phyloP scores from a whole-genome alignment of 2,797 vertebrate species.

The Enteromius mattozi region DNA sequence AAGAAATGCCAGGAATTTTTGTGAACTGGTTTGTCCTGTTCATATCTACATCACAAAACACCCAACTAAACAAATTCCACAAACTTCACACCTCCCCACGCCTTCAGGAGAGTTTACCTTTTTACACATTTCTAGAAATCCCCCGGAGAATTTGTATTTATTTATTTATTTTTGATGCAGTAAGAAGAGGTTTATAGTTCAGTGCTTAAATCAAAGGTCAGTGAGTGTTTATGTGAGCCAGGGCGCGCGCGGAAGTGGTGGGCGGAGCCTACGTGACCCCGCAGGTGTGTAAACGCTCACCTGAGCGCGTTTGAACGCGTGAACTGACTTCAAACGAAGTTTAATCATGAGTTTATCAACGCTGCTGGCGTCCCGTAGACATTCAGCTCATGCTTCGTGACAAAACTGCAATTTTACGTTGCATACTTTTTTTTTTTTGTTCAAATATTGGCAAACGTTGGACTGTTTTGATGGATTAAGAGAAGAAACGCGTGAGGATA shows the following conservation, averaged over 20 bases:
- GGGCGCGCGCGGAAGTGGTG: background rate
- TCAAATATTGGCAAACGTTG: background rate
- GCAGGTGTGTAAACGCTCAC: constrained; percentile 10
- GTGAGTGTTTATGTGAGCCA: background rate
- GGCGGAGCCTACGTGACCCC: background rate
- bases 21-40: constrained; percentile 16
- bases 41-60: background rate
- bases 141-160: too few species aligned
- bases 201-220: constrained; percentile 18
- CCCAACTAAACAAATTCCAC: background rate
- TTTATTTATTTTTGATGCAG: background rate
- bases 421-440: background rate
- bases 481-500: background rate
- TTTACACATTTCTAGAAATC: too few species aligned
- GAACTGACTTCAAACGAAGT: constrained; percentile 10
- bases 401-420: background rate
- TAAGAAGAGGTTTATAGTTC: too few species aligned
- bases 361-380: background rate
- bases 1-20: background rate
- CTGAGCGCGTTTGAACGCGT: background rate
- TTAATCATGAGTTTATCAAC: background rate
- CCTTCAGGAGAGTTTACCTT: background rate
- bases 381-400: background rate
- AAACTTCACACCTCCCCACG: background rate
- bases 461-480: background rate